phyloP scores from a whole-genome alignment of 2,888 invertebrate species.

The Synergus japonicus region DNA sequence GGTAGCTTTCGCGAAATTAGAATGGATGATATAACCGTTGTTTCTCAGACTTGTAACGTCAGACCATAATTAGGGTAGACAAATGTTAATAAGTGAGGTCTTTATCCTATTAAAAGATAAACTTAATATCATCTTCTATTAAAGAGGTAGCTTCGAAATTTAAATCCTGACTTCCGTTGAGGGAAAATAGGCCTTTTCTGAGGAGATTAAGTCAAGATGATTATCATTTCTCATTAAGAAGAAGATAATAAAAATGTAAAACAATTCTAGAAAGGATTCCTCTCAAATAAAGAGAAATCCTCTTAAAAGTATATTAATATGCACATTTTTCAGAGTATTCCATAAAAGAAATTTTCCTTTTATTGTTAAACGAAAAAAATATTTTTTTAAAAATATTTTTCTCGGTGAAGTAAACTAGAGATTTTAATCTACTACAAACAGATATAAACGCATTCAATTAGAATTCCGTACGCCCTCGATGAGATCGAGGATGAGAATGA shows the following conservation, averaged over 20 bases:
- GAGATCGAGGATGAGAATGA: slow-evolving; percentile 20
- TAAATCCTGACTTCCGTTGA: neutral
- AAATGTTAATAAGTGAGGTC: slow-evolving; percentile 30
- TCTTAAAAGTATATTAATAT: too few species aligned
- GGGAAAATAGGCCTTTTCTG: neutral
- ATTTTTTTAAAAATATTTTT: too few species aligned
- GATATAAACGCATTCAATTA: slow-evolving; percentile 16
- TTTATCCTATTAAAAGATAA: slow-evolving; percentile 27
- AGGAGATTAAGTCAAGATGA: neutral
- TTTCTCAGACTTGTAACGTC: slow-evolving; percentile 12
- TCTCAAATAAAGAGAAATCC: too few species aligned
- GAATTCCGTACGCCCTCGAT: slow-evolving; percentile 8
- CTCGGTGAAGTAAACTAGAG: neutral
- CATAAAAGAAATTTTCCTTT: too few species aligned
- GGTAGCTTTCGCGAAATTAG: slow-evolving; percentile 1
- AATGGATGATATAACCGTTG: neutral
- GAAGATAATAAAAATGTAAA: neutral
- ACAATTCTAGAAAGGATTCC: too few species aligned
- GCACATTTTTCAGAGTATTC: too few species aligned
- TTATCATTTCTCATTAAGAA: neutral
- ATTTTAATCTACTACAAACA: neutral
- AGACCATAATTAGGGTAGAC: slow-evolving; percentile 13
- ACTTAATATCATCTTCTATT: slow-evolving; percentile 14
- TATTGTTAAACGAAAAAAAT: too few species aligned
- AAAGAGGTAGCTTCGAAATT: neutral